Base-by-base conservation (phyloP, 2,113 vertebrate genomes). In the Chlamydotis undulata region DNA sequence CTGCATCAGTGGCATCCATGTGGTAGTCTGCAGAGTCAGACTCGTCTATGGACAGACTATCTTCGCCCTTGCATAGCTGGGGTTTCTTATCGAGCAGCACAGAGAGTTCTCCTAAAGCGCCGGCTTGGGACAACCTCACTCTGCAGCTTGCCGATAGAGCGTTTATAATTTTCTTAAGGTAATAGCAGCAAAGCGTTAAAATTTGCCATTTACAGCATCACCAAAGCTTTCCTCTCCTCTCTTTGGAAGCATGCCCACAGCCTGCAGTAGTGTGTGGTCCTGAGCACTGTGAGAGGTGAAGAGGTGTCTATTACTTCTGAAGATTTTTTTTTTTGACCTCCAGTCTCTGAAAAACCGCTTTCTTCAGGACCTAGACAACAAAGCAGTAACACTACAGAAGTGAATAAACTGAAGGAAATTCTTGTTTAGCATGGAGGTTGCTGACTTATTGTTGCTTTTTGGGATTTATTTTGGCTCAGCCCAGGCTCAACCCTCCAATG, bases 201-300 rank as follows among this genome's bases (percentile, higher is more conserved):
- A 23, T 60, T 63, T 70, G 24, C 19, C 49, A 14, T 57, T 87
- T 47, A 26, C 13, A 56, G 9, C 16, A 7, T 45, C 0, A 1
- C 52, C 12, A 2, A 59, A 77, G 12, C 49, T 79, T 56, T 80
- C 50, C 33, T 73, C 61, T 87, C n/a, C 25, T 84, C 23, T 31
- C 26, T 81, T 82, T 67, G 86, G 76, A 94, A 57, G 10, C 25
- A 26, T 81, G 60, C 63, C 78, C 24, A 8, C 37, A 61, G 55
- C 47, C 65, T 81, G 31, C 65, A 63, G 69, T 43, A 57, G 19
- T 93, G 92, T 94, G 95, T 96, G 96, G 90, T 96, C 96, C 88
- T 76, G 37, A 79, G 29, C 31, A 33, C 74, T 47, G 39, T 57
- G 71, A 93, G 69, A 86, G 55, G 83, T 91, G 57, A 87, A 55